These are phyloP conservation scores for Okamejei kenojei DNA, from an alignment of 2,797 vertebrate species.

Conservation along the genomic window DNA sequence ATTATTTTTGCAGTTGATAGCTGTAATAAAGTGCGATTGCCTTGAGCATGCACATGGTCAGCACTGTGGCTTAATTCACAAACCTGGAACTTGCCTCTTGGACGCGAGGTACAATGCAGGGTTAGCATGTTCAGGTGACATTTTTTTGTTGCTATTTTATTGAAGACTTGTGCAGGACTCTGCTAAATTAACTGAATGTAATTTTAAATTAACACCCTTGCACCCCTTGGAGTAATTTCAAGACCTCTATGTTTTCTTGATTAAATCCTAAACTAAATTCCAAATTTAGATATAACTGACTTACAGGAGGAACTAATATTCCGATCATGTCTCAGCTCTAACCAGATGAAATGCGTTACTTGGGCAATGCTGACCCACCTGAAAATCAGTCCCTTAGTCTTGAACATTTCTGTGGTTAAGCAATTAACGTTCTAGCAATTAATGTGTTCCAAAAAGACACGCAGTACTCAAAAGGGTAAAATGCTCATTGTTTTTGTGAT, in stretches of 20 bases:
- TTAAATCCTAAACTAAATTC: background rate
- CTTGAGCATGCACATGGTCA: background rate
- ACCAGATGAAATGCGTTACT: background rate
- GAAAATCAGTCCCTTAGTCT: no score
- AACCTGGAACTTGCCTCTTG: background rate
- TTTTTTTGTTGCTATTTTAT: background rate
- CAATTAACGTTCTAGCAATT: no score
- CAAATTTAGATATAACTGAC: background rate
- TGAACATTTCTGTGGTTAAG: no score
- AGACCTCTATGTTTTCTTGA: background rate
- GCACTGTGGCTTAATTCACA: background rate
- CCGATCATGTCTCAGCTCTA: background rate
- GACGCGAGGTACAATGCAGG: background rate
- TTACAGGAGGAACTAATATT: background rate
- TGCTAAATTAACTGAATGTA: background rate
- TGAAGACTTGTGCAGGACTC: background rate
- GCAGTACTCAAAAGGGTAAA: no score
- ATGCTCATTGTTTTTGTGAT: no score
- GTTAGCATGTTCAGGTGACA: background rate
- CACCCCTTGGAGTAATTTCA: background rate
- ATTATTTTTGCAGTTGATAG: background rate
- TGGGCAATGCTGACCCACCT: no score
- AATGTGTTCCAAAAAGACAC: no score
- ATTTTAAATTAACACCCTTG: background rate
- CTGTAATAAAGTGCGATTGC: background rate